Evolutionary conservation across 2,888 invertebrate species (phyloP).

Genomic region (Entomobrya multifasciata): DNA sequence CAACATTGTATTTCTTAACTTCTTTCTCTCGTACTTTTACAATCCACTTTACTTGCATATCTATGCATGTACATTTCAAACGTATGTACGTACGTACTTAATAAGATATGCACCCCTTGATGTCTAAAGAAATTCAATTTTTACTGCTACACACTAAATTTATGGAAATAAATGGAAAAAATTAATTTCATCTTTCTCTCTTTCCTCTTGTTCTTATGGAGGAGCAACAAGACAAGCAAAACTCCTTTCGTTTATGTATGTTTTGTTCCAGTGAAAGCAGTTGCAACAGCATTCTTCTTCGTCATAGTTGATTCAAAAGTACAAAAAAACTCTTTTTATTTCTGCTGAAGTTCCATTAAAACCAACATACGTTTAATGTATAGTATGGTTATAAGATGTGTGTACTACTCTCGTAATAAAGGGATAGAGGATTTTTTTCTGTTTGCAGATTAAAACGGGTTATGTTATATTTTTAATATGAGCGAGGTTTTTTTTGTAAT

Average conservation of each 20-base stretch:
- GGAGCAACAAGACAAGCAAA: background rate
- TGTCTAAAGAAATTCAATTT: conserved; percentile 78
- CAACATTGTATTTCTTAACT: no score
- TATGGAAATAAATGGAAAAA: conserved; percentile 79
- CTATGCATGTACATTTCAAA: background rate
- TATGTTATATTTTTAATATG: background rate
- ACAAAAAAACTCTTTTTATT: background rate
- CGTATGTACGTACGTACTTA: conserved; percentile 52
- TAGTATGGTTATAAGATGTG: background rate
- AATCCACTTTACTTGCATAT: background rate
- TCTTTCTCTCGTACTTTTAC: conserved; percentile 1
- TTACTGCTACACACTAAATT: conserved; percentile 75
- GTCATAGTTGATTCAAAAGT: no score
- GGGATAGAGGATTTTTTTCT: conserved; percentile 26
- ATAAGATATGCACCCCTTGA: conserved; percentile 79
- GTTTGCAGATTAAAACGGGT: conserved; percentile 31
- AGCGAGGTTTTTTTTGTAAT: no score
- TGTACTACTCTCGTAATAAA: background rate
- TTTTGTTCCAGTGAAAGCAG: background rate
- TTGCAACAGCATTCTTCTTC: background rate
- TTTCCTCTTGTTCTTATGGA: background rate
- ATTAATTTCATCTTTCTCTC: conserved; percentile 76
- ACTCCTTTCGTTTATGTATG: no score
- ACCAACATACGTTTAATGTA: background rate
- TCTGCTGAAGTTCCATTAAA: conserved; percentile 26